Evolutionary conservation across 1,140 invertebrate species (phyloP).

Genomic region (Laodelphax striatellus): DNA sequence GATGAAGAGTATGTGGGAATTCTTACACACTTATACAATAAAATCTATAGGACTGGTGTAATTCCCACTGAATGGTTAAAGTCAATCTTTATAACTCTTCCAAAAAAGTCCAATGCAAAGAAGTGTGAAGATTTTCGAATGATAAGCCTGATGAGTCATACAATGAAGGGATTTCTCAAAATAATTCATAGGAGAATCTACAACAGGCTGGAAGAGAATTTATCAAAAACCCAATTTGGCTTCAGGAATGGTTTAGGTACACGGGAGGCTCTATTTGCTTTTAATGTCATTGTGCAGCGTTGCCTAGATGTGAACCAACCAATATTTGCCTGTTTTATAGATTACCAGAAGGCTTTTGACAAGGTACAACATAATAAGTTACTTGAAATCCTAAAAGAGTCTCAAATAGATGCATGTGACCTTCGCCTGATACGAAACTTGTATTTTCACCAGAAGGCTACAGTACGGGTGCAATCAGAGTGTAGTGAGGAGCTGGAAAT

Average conservation of each 20-base stretch:
- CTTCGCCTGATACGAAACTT: not conserved
- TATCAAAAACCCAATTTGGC: slow-evolving; percentile 19
- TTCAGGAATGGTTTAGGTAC: slow-evolving; percentile 21
- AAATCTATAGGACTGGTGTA: slow-evolving; percentile 11
- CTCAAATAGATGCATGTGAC: slow-evolving; percentile 10
- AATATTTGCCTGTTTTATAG: slow-evolving; percentile 19
- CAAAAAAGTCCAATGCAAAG: slow-evolving; percentile 3
- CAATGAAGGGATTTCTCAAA: not conserved
- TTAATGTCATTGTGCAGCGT: no score
- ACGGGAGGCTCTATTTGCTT: slow-evolving; percentile 20
- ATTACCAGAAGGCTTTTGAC: no score
- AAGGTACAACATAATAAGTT: slow-evolving; percentile 13
- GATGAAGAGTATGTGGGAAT: slow-evolving; percentile 5
- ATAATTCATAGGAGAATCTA: not conserved
- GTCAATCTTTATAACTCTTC: not conserved
- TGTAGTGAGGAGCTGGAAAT: slow-evolving; percentile 15
- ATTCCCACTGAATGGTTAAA: slow-evolving; percentile 14
- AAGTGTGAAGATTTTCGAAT: not conserved
- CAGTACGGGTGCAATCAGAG: no score
- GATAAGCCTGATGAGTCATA: slow-evolving; percentile 17
- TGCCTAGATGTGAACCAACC: no score
- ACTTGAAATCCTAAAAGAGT: slow-evolving; percentile 11
- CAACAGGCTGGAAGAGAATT: not conserved
- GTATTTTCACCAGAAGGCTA: no score
- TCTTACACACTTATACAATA: slow-evolving; percentile 9